phyloP scores from a whole-genome alignment of 2,113 vertebrate genomes.

The Malurus cyaneus region DNA sequence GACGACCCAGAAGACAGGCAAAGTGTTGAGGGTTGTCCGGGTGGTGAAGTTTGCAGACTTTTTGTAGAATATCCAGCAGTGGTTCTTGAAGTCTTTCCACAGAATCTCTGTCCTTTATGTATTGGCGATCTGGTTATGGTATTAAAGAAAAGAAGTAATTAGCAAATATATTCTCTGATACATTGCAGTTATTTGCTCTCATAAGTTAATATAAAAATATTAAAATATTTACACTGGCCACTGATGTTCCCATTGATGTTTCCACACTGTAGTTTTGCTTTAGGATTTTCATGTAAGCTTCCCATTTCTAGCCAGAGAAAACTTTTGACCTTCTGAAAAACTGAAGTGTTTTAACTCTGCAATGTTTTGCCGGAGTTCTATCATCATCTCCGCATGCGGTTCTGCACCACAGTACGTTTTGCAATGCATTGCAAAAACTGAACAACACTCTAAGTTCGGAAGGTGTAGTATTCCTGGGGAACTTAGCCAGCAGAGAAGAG shows the following conservation, averaged over 20 bases:
- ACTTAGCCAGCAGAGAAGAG: background rate
- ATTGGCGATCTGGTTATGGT: slow-evolving; percentile 84
- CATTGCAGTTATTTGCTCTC: background rate
- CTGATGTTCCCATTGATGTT: background rate
- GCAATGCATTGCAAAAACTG: background rate
- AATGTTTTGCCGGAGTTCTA: background rate
- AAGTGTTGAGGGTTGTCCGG: slow-evolving; percentile 91
- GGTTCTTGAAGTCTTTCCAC: slow-evolving; percentile 94
- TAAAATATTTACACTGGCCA: background rate
- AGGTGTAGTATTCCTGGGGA: background rate
- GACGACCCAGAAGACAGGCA: slow-evolving; percentile 91
- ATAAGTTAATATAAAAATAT: background rate
- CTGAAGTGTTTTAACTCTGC: background rate
- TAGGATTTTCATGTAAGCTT: background rate
- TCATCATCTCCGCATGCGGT: background rate
- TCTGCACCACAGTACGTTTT: rapidly evolving
- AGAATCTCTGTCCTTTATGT: slow-evolving; percentile 87
- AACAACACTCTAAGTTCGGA: background rate
- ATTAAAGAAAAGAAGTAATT: slow-evolving; percentile 7
- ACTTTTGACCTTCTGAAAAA: background rate
- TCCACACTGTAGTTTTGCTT: background rate
- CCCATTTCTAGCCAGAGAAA: background rate
- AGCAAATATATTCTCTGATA: background rate
- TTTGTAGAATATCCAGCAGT: slow-evolving; percentile 88
- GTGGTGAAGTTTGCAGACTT: slow-evolving; percentile 87